Conservation (phyloP, 2,113 vertebrate species). For the Genyomyrus donnyi region DNA sequence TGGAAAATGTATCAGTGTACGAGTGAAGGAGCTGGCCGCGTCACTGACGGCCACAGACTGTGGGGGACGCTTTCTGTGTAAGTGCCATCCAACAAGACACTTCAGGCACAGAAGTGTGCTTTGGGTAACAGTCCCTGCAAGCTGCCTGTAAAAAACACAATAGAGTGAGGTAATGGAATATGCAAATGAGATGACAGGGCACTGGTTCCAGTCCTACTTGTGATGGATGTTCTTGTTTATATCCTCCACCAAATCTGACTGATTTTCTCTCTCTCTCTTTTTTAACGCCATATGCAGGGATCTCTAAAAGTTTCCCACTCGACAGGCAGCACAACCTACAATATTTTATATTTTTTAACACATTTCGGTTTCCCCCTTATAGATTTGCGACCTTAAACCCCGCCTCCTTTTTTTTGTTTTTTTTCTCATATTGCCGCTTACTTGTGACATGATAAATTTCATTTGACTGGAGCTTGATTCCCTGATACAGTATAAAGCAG, state of each 20-base stretch:
- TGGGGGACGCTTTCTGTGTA: background rate
- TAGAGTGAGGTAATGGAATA: conserved; percentile 6
- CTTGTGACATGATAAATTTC: background rate
- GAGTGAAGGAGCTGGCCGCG: background rate
- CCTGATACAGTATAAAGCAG: background rate
- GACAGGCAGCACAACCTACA: background rate
- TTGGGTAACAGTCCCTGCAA: background rate
- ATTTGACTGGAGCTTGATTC: background rate
- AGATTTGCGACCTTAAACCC: background rate
- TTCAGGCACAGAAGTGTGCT: background rate
- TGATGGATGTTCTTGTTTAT: conserved; percentile 3
- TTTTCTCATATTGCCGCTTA: background rate
- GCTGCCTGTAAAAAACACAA: background rate
- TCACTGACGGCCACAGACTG: background rate
- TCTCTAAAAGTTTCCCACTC: background rate
- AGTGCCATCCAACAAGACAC: background rate
- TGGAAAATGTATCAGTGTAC: background rate
- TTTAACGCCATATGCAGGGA: background rate
- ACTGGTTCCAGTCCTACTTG: background rate
- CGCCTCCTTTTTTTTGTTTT: background rate
- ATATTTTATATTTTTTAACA: background rate
- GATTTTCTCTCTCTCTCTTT: background rate
- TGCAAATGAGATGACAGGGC: background rate
- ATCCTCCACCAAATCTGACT: background rate
- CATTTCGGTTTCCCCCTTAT: background rate